These are phyloP conservation scores for Dasysyrphus tricinctus DNA, from an alignment of 2,888 invertebrate genomes.

Conservation along the genomic window DNA sequence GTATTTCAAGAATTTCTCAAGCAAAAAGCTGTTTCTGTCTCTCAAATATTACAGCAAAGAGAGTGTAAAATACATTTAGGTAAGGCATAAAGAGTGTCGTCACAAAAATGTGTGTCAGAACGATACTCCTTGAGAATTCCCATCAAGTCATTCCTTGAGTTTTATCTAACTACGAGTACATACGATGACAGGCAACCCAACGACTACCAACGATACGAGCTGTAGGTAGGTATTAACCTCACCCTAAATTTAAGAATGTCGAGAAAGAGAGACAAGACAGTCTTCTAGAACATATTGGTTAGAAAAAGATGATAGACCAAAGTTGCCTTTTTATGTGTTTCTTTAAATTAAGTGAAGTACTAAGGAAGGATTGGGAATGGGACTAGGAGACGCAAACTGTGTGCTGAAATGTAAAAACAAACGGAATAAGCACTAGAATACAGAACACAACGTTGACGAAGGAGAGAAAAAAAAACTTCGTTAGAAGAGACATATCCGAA, in stretches of 20 bases:
- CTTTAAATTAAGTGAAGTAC: conserved; percentile 45
- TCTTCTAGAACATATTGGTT: neutral
- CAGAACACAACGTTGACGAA: neutral
- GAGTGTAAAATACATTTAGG: conserved; percentile 31
- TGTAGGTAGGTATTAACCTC: neutral
- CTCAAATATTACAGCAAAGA: conserved; percentile 24
- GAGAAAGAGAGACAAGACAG: neutral
- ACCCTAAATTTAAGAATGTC: neutral
- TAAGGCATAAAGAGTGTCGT: conserved; percentile 38
- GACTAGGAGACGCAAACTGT: conserved; percentile 6
- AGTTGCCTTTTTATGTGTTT: conserved; percentile 35
- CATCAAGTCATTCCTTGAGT: conserved; percentile 47
- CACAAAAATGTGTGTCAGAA: conserved; percentile 52
- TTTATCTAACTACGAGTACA: neutral
- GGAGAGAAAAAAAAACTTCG: neutral
- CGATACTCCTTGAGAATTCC: conserved; percentile 59
- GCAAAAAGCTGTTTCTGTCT: conserved; percentile 31
- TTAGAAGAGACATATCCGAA: neutral
- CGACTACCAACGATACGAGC: no score
- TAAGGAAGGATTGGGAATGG: neutral
- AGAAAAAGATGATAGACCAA: neutral
- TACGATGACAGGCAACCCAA: no score
- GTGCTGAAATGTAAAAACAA: conserved; percentile 22
- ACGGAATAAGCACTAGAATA: conserved; percentile 36
- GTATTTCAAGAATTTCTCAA: conserved; percentile 51